Evolutionary conservation across 30 jellyfish, hydroid and myxozoan genomes (phyloP), one percentile per base, ranked within the genome.

Genomic region (Mastigias papua): DNA sequence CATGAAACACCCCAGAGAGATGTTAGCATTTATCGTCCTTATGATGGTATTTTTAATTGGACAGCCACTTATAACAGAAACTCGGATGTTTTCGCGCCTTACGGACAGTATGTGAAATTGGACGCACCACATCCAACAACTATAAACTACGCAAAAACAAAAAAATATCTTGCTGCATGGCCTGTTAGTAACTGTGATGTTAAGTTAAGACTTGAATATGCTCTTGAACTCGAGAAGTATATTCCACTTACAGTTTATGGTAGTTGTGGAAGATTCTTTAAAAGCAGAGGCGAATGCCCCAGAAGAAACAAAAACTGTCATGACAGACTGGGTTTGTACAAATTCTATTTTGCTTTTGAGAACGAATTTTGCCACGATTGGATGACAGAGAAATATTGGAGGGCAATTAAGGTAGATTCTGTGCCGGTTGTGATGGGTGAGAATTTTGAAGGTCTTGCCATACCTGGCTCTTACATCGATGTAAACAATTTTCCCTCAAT

Each of bases 401-500:
- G 65, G 62, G 90, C 95, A 21, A 31, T 92, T 19, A n/a, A 8
- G 9, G 78, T 76, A 58, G 97, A 91, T 4, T 10, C 66, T 9
- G 95, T 92, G 4, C 98, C 98, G 1, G 89, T 93, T 33, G 98
- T 93, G 15, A 88, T 93, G 96, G 98, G 97, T n/a, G 95, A 97
- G 21, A 79, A 48, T 32, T 92, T 86, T 48, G 78, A 50, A n/a
- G 80, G 87, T 22, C 35, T 68, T 9, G 86, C 93, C n/a, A 81
- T 93, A 22, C 98, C 98, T 0, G 98, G 98, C 32, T 93, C 98
- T 22, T 93, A 48, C 66, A 93, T 93, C 32, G 97, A 93, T 88
- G 95, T 60, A 3, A 66, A 80, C 5, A 60, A 88, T 6, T 93
- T 93, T 71, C 25, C 68, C 3, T 93, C 98, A 20, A 81, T 88